These are phyloP conservation scores for Tachina fera DNA, from an alignment of 2,888 invertebrate genomes.

Conservation along the genomic window DNA sequence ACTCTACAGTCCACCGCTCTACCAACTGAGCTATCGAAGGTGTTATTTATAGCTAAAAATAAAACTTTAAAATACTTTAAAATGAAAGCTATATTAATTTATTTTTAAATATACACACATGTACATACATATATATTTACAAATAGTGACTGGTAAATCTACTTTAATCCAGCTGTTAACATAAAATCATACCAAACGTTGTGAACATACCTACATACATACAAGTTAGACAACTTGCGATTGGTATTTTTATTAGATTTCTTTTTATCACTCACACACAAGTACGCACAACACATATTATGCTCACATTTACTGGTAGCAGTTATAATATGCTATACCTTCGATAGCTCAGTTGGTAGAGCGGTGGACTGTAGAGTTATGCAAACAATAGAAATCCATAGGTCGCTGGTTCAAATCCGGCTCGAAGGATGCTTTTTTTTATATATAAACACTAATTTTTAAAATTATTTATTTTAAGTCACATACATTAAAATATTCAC, in stretches of 20 bases:
- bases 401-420: constrained; percentile 81
- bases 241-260: not conserved
- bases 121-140: not conserved
- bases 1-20: constrained; percentile 81
- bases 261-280: not conserved
- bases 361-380: constrained; percentile 79
- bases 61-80: no score
- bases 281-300: not conserved
- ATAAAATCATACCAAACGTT: not conserved
- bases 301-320: not conserved
- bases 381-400: constrained; percentile 74
- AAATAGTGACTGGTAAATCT: not conserved
- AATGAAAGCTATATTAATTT: no score
- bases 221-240: not conserved
- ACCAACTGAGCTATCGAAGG: constrained; percentile 78
- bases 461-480: no score
- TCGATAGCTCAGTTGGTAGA: constrained; percentile 80
- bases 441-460: no score
- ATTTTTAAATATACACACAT: not conserved
- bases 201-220: not conserved
- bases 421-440: constrained; percentile 76
- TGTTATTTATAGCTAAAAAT: not conserved
- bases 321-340: constrained; percentile 22
- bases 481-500: no score
- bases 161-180: no score